These are phyloP conservation scores for Meandrina meandrites DNA, from an alignment of 92 coral and sea anemone genomes.

Conservation along the genomic window DNA sequence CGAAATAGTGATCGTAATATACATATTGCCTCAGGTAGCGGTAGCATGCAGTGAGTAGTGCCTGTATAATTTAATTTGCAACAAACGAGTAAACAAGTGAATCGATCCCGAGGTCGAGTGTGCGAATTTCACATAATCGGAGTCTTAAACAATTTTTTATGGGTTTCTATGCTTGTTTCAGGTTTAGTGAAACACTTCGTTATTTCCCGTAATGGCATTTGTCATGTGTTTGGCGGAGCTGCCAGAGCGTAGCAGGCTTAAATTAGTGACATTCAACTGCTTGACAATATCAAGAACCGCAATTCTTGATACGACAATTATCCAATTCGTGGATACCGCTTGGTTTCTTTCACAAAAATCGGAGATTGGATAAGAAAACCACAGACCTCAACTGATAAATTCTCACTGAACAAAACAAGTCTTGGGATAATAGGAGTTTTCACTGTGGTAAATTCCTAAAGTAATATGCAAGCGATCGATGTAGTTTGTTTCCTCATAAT, in stretches of 20 bases:
- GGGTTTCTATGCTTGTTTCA: background rate
- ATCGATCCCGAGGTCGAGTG: background rate
- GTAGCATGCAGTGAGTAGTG: background rate
- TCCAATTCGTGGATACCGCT: constrained; percentile 18
- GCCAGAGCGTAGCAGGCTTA: constrained; percentile 7
- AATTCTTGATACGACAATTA: constrained; percentile 37
- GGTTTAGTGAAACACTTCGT: background rate
- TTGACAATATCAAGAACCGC: constrained; percentile 44
- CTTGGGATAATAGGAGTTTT: constrained; percentile 9
- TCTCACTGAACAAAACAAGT: constrained; percentile 13
- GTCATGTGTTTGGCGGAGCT: background rate
- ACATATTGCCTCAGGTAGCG: background rate
- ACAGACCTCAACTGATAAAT: background rate
- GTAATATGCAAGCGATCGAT: constrained; percentile 1
- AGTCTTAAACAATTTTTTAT: background rate
- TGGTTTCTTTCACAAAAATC: background rate
- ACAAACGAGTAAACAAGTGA: background rate
- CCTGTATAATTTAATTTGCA: background rate
- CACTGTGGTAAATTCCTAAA: constrained; percentile 11
- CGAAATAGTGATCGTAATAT: background rate
- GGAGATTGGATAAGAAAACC: constrained; percentile 15
- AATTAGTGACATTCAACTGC: constrained; percentile 25
- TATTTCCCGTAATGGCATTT: constrained; percentile 5
- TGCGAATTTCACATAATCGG: background rate
- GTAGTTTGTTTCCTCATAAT: constrained; percentile 2